Base-by-base conservation (phyloP, 2,888 invertebrate genomes). In the Parascotia fuliginaria region DNA sequence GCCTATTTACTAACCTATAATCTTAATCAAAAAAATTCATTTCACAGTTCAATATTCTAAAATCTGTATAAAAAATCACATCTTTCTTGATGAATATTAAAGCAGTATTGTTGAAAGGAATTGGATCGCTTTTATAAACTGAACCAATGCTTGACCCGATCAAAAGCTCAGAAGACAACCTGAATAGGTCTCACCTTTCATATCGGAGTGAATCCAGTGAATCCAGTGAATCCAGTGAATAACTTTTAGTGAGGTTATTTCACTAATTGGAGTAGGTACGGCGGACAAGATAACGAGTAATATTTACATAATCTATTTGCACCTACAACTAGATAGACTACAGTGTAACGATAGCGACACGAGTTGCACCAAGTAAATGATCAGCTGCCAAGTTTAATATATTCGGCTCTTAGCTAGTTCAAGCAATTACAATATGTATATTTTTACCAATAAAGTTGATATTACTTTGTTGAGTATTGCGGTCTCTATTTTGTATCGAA, bases 251-350 rank as follows among this genome's bases (percentile, higher is more conserved):
- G 63, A 49, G 66, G 63, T 65, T 77, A 67, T 72, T 65, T 58
- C 70, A 65, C 75, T 81, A 82, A 81, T 83, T 80, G 76, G 75
- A 72, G 57, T n/a, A n/a, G n/a, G n/a, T 59, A 68, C 60, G 70
- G 68, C 24, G 73, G 75, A 71, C 76, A 70, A 79, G 75, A 77
- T 75, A 75, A 78, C 43, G 57, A 53, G 57, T 45, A 55, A 57
- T 60, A 60, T 57, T 69, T 65, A 74, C 75, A 77, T 73, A 72
- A 74, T 75, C 66, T n/a, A n/a, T n/a, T n/a, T 70, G 66, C 38
- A 66, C 60, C 42, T 53, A 43, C 65, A 51, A 33, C 45, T 51
- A 44, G 55, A 55, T 64, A 52, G 28, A 55, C 39, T 42, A 44
- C 46, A n/a, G n/a, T n/a, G n/a, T n/a, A n/a, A n/a, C n/a, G 42